A percentile compares a stretch with the other conserved stretches of the same genome.
phyloP scores from a whole-genome alignment of 2,888 invertebrate species.

The Prionchulus punctatus region DNA sequence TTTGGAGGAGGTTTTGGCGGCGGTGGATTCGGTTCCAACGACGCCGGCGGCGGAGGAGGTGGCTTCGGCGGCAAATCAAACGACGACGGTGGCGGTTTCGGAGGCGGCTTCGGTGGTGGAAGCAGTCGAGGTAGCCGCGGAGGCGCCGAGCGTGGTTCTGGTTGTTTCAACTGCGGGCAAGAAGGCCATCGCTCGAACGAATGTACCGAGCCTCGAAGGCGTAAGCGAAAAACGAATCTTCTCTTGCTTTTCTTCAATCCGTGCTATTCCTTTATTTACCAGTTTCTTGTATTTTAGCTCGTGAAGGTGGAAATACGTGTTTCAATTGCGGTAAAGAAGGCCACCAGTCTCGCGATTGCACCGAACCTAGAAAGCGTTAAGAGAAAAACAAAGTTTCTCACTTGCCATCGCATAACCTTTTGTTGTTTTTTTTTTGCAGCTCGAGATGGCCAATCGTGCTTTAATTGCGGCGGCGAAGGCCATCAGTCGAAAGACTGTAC shows the following conservation, averaged over 20 bases:
- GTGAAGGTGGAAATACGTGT: neutral
- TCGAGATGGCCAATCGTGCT: too few species aligned
- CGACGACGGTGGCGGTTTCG: neutral
- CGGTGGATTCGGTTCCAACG: neutral
- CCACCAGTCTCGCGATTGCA: neutral
- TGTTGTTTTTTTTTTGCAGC: too few species aligned
- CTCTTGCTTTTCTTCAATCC: neutral
- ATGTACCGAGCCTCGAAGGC: neutral
- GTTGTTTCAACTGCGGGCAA: neutral
- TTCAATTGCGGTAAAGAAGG: constrained; percentile 2
- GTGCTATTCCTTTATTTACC: neutral
- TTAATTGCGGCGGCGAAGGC: neutral
- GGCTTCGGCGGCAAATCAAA: neutral
- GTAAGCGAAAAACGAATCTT: neutral
- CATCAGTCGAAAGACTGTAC: constrained; percentile 1
- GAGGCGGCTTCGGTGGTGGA: neutral
- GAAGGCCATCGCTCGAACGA: neutral
- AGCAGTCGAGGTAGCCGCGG: neutral
- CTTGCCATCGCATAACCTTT: too few species aligned
- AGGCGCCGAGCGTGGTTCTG: too few species aligned
- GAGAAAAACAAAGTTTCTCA: too few species aligned
- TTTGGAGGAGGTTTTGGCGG: neutral
- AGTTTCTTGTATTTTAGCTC: neutral
- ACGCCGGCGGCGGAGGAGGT: neutral
- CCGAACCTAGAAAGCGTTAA: neutral